A percentile compares a stretch with the other conserved stretches of the same genome.
Conservation (phyloP, 2,797 vertebrate species). For the Crax fasciolata region DNA sequence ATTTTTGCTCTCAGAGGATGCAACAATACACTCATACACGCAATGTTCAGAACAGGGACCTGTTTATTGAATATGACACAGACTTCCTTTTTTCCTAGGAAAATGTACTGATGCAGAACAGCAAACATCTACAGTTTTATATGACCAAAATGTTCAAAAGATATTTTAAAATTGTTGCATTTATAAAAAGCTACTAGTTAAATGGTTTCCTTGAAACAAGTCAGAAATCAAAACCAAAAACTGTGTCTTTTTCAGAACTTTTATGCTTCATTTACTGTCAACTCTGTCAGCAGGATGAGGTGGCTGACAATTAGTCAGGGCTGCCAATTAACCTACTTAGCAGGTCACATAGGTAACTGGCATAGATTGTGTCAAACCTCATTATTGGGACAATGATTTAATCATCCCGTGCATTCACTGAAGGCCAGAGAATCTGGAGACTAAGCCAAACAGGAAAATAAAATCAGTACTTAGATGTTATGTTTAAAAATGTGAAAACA, state of each 20-base stretch:
- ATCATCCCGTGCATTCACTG: conserved; percentile 54
- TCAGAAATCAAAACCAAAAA: background rate
- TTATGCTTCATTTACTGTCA: conserved; percentile 19
- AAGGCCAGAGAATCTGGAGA: conserved; percentile 17
- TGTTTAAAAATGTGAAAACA: background rate
- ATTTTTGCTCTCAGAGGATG: background rate
- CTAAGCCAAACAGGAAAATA: conserved; percentile 50
- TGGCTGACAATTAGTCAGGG: conserved; percentile 57
- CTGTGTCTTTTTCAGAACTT: background rate
- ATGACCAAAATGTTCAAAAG: background rate
- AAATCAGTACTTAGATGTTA: background rate
- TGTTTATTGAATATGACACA: background rate
- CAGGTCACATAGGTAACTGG: conserved; percentile 72
- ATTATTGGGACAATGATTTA: conserved; percentile 74
- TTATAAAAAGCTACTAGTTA: background rate
- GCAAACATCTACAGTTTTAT: background rate
- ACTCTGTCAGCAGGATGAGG: conserved; percentile 22
- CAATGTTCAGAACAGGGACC: background rate
- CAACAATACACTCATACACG: background rate
- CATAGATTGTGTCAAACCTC: conserved; percentile 69
- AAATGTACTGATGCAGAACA: background rate
- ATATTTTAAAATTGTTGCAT: background rate
- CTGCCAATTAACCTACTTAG: conserved; percentile 77
- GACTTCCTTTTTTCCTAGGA: background rate
- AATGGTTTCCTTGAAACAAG: background rate